These are phyloP conservation scores for Saxicola maurus DNA, from an alignment of 2,797 vertebrate species.

Conservation along the genomic window DNA sequence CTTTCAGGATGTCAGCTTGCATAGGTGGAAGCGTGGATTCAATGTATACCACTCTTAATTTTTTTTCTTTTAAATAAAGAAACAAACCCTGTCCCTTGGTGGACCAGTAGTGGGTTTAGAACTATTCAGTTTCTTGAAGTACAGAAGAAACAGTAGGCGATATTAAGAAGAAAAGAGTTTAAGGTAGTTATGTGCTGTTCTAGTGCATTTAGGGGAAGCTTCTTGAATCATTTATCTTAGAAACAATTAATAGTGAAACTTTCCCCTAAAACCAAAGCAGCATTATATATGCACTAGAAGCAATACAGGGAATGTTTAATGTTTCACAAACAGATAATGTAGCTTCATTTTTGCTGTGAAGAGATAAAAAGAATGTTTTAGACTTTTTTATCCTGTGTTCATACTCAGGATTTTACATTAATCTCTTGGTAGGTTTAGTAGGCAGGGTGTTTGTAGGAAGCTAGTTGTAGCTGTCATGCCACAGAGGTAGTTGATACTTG, in stretches of 20 bases:
- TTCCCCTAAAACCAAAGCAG: not conserved
- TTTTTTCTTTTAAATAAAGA: not conserved
- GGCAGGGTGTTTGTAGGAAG: not conserved
- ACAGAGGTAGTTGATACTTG: not conserved
- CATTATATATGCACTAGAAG: not conserved
- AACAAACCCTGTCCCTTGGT: not conserved
- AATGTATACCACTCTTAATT: not conserved
- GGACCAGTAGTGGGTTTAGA: not conserved
- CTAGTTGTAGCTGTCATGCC: not conserved
- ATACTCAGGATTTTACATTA: not conserved
- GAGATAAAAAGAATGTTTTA: not conserved
- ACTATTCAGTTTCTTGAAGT: not conserved
- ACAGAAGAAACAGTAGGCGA: not conserved
- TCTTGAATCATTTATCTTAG: not conserved
- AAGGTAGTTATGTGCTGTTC: not conserved
- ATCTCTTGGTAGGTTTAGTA: not conserved
- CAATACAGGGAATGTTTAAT: not conserved
- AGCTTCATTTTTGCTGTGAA: not conserved
- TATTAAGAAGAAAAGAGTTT: not conserved
- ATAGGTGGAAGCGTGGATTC: not conserved
- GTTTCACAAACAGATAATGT: not conserved
- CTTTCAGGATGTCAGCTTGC: not conserved
- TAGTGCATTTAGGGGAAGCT: fast-evolving
- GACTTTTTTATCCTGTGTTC: not conserved
- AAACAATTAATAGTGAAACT: not conserved